Base-by-base conservation (phyloP, 2,797 vertebrate genomes). In the Sandelia bainsii region DNA sequence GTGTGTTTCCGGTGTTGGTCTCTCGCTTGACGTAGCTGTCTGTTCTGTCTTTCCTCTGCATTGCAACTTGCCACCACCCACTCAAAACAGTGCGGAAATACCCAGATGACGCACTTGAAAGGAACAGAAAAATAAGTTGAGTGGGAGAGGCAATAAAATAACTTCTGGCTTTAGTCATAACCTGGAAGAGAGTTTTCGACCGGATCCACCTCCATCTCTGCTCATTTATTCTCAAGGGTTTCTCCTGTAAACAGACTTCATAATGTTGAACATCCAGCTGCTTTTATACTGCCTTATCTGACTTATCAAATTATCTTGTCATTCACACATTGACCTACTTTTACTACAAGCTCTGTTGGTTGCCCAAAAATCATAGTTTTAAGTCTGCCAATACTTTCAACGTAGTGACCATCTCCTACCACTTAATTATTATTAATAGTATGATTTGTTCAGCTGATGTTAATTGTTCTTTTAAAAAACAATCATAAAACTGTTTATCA, bases 81-180 rank as follows among this genome's bases (percentile, higher is more conserved):
- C 89, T 72, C 82, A 77, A 78, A 90, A 87, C 86, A 65, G 82
- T 86, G 90, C 93, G 93, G 93, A 94, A 94, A 94, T 93, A 94
- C 93, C 92, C 93, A 75, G 72, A 91, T 94, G 91, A 94, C 93
- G 92, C 89, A 89, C 79, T 87, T 82, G 67, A 86, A 83, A 82
- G 84, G 51, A 84, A 50, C 60, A 85, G 64, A 80, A 81, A 86
- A 82, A 70, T 66, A 81, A 63, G 66, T 57, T 62, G 82, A 77
- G 87, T 79, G 81, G 82, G 86, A 76, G 81, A 84, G 57, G 62
- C 75, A 66, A 69, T 6, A 79, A 65, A 70, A 88, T 75, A 71
- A 85, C 65, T 87, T 69, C 4, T 29, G 59, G 59, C 39, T 67
- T 83, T 39, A 69, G 70, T 89, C 85, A 86, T 57, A n/a, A 75